phyloP scores from a whole-genome alignment of 2,797 vertebrate species.

The Acanthurus tractus region DNA sequence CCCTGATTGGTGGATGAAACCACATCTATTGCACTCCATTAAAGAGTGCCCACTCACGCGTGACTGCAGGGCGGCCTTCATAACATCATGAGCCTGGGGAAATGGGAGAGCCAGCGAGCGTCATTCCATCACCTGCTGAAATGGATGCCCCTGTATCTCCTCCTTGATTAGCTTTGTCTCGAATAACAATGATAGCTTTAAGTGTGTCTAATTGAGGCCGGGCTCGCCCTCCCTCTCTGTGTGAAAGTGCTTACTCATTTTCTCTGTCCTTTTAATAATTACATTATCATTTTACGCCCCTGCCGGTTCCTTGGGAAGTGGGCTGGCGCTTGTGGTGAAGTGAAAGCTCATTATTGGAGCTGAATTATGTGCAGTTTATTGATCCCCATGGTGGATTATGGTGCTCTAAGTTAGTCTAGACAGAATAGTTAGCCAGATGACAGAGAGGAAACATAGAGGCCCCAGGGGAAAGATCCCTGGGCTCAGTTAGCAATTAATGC shows the following conservation, averaged over 20 bases:
- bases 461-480: slow-evolving; percentile 95
- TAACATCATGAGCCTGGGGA: slow-evolving; percentile 75
- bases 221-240: slow-evolving; percentile 83
- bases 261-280: slow-evolving; percentile 99
- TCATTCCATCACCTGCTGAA: slow-evolving; percentile 84
- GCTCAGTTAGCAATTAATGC: slow-evolving; percentile 99
- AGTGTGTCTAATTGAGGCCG: slow-evolving; percentile 97
- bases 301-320: slow-evolving; percentile 94
- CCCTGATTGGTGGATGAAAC: slow-evolving; percentile 61
- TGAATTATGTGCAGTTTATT: slow-evolving; percentile 99
- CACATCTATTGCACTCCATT: slow-evolving; percentile 76
- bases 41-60: slow-evolving; percentile 71
- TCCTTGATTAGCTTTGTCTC: slow-evolving; percentile 87
- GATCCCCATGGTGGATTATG: slow-evolving; percentile 99
- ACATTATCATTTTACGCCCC: slow-evolving; percentile 98
- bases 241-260: slow-evolving; percentile 97
- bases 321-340: slow-evolving; percentile 97
- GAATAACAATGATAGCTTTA: slow-evolving; percentile 89
- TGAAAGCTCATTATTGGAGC: slow-evolving; percentile 99
- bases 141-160: slow-evolving; percentile 83
- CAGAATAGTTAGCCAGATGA: slow-evolving; percentile 99
- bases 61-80: slow-evolving; percentile 76
- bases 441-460: slow-evolving; percentile 97
- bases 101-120: slow-evolving; percentile 69
- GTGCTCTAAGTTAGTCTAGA: slow-evolving; percentile 99